Conservation (phyloP, 2,797 vertebrate genomes). For the Siniperca obscura region DNA sequence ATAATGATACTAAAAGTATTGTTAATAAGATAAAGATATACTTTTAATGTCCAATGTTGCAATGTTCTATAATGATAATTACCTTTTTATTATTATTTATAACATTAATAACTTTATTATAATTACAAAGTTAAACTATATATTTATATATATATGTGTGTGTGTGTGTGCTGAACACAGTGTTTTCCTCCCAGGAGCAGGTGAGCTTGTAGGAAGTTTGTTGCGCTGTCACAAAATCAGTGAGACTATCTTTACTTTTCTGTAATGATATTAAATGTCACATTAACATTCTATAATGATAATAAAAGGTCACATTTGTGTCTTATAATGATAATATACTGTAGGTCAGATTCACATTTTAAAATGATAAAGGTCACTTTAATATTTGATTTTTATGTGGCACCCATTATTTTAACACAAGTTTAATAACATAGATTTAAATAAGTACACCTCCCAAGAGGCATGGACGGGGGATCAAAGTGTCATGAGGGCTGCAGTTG, state of each 20-base stretch:
- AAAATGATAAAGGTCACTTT: conserved; percentile 45
- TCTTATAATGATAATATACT: conserved; percentile 28
- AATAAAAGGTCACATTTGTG: conserved; percentile 61
- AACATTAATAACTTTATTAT: too few relatives aligned
- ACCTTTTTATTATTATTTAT: too few relatives aligned
- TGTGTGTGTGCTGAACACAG: too few relatives aligned
- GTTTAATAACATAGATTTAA: conserved; percentile 16
- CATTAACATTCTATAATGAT: conserved; percentile 70
- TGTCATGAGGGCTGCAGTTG: neutral
- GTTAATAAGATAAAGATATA: too few relatives aligned
- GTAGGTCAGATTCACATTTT: conserved; percentile 38
- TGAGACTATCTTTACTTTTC: conserved; percentile 2
- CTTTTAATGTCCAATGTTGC: too few relatives aligned
- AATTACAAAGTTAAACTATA: too few relatives aligned
- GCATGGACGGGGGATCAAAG: neutral
- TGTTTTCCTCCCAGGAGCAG: neutral
- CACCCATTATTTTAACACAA: conserved; percentile 26
- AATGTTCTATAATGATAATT: too few relatives aligned
- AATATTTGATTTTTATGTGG: conserved; percentile 32
- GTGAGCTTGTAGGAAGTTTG: neutral
- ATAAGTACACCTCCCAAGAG: neutral
- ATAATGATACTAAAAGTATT: too few relatives aligned
- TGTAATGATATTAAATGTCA: conserved; percentile 65
- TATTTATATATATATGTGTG: too few relatives aligned
- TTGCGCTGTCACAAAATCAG: neutral